These are phyloP conservation scores for Tokudaia muenninki DNA, from an alignment of 2,797 vertebrate species.

Conservation along the genomic window DNA sequence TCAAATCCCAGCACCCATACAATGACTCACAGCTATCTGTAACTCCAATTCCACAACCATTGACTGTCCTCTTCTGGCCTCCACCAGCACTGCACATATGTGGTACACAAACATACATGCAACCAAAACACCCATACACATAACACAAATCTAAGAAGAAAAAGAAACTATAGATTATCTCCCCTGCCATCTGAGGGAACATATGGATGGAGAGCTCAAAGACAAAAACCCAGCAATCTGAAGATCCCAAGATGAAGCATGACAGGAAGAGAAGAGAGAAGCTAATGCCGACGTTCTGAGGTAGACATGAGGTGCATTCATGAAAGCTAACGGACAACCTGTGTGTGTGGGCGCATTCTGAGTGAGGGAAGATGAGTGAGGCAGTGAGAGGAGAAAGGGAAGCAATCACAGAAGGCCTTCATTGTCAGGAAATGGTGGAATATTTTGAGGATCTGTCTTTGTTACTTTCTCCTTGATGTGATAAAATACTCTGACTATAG, in stretches of 20 bases:
- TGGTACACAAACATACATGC: neutral
- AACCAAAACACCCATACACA: too few relatives aligned
- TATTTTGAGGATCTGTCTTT: neutral
- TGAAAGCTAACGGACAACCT: neutral
- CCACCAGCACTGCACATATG: neutral
- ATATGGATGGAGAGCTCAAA: too few relatives aligned
- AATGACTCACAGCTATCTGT: neutral
- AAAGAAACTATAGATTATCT: too few relatives aligned
- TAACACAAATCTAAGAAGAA: too few relatives aligned
- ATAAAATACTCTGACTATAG: neutral
- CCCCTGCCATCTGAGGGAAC: too few relatives aligned
- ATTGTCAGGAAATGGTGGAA: neutral
- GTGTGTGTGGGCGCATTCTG: neutral
- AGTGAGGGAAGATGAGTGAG: neutral
- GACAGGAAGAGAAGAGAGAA: neutral
- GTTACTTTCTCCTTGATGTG: neutral
- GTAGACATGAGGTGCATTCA: neutral
- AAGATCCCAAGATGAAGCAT: neutral
- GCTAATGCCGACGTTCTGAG: neutral
- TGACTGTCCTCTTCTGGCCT: neutral
- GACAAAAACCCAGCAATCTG: too few relatives aligned
- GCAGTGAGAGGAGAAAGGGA: neutral
- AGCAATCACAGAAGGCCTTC: neutral
- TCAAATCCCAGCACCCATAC: neutral
- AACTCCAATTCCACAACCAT: neutral